Base-by-base conservation (phyloP, 2,113 vertebrate species). In the Bagarius yarrelli region DNA sequence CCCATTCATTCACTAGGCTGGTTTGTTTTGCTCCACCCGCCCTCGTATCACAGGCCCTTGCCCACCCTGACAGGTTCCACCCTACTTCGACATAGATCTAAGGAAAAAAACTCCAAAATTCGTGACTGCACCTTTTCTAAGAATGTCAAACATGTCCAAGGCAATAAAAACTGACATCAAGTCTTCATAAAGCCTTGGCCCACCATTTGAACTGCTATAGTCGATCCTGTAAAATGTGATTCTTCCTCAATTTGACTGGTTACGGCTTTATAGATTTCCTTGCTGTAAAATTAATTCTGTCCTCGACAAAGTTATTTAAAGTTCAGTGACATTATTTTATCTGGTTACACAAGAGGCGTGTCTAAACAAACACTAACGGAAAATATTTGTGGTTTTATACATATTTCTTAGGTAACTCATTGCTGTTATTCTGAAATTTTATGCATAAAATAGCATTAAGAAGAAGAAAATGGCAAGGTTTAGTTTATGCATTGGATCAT, bases 21-120 rank as follows among this genome's bases (percentile, higher is more conserved):
- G 32, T 63, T 77, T 77, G 59, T 63, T 61, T 40, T 13, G 30
- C 11, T 27, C n/a, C 52, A 40, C 27, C 76, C 27, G 44, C 59
- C 76, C 59, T 78, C 25, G 30, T 21, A 25, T 52, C 59, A 63
- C 2, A 5, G 59, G 16, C 40, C n/a, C 0, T 76, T 25, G 11
- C 56, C n/a, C n/a, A 32, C 44, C 36, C 36, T 32, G 59, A n/a
- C 14, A 77, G 75, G 15, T 52, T 63, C 44, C 76, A 64, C 59
- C 34, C 56, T 55, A 47, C 9, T 16, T 61, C n/a, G 15, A 44
- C 14, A 27, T 2, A 25, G 55, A 59, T 60, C 34, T 44, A 8
- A 76, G 23, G 74, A 4, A 47, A 76, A 60, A 3, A 3, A 8
- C 8, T 23, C 14, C 15, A 34, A 8, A 32, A 53, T 27, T 72